Base-by-base conservation (phyloP, 2,797 vertebrate species). In the Sparus aurata region DNA sequence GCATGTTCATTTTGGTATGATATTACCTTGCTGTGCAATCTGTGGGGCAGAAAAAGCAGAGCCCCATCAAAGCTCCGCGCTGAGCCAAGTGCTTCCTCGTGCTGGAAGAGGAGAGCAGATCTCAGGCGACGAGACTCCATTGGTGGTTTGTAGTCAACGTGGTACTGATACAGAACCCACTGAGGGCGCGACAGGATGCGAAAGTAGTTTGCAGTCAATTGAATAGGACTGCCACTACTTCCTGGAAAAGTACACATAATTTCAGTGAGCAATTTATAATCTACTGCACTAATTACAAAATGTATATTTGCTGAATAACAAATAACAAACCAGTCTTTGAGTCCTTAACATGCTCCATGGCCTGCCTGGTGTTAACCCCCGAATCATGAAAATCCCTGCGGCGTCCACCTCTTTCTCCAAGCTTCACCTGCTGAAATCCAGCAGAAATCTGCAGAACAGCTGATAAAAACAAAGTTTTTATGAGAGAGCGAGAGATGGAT, bases 131-230 rank as follows among this genome's bases (percentile, higher is more conserved):
- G 95, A 1, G 97, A 95, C 90, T 99, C 98, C 96, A 99, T 96
- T 11, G 95, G 90, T 0, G 98, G 98, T 1, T 93, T 97, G 58
- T 93, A 99, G 91, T 92, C 95, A 30, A 99, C 93, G 2, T 99
- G 98, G 75, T 99, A 99, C 90, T 99, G 98, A 80, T 96, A 99
- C 0, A 99, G 90, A 53, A 94, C 94, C 98, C 98, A 99, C 74
- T 97, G 95, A 0, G 98, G 98, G 0, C 97, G 97, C 0, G 98
- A 99, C 0, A 95, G 79, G 88, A 99, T 87, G 2, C 96, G 95
- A 47, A 97, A 96, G 82, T 94, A 97, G 94, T 99, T 99, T 0
- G 97, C 90, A 1, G 79, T 93, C 80, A 99, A 84, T 50, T 85
- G 90, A 64, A 99, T 95, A 0, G 54, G 0, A 17, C 49, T 55